Base-by-base conservation (phyloP, 2,797 vertebrate genomes). In the Coendou prehensilis region DNA sequence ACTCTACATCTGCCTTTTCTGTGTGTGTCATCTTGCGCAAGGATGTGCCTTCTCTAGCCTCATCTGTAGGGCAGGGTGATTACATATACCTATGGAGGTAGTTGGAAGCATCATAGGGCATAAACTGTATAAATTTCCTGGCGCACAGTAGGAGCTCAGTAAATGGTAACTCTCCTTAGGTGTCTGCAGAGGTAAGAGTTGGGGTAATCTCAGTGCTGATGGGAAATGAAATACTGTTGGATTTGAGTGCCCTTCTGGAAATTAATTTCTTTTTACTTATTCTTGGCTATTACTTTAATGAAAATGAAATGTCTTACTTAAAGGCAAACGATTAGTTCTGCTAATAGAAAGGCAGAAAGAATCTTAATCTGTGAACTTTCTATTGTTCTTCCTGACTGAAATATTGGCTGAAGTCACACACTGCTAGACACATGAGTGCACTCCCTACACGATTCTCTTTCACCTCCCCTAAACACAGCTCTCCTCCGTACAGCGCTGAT, bases 291-390 rank as follows among this genome's bases (percentile, higher is more conserved):
- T 96, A 83, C 89, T 96, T 97, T 93, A 97, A 96, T 97, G 87
- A 97, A 97, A 97, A 97, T 95, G 92, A 90, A 96, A 97, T 90
- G 93, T 97, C 95, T 97, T 95, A 94, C 94, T 96, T 97, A 94
- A 96, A 97, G 96, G 93, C 81, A 93, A 96, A 94, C 76, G 94
- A 97, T 97, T 95, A 95, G 89, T 89, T 93, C 83, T 85, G 81
- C 91, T 95, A 97, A 96, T 83, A 96, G 94, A 96, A 97, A 97
- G 75, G 94, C 85, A 94, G 86, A 93, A 93, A 88, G 93, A 90
- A 83, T 75, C 95, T 90, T 96, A 61, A 94, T 97, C 93, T 90
- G 69, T 92, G 82, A 93, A 92, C 81, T 79, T 87, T 17, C 61
- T 79, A 50, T 94, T 96, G 78, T 95, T 91, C 81, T 95, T 96